Conservation (phyloP, 1,140 invertebrate genomes). For the Pseudomyrmex pallidus region DNA sequence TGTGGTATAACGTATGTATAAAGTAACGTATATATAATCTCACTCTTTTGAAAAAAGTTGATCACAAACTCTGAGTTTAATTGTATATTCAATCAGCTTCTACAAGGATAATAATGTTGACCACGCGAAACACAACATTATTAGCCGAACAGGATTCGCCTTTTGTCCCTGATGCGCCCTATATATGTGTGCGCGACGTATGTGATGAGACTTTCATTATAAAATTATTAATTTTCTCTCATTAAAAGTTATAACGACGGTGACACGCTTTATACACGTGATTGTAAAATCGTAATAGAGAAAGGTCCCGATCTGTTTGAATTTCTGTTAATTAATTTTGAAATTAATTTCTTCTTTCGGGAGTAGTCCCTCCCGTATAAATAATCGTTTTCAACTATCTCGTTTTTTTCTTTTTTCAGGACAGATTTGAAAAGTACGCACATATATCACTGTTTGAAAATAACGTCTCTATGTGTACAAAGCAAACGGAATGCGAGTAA, state of each 20-base stretch:
- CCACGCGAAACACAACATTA: background rate
- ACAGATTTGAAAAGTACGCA: background rate
- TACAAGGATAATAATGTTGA: background rate
- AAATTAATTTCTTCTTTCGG: slow-evolving; percentile 13
- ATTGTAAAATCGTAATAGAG: slow-evolving; percentile 22
- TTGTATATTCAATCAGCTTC: background rate
- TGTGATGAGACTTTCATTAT: slow-evolving; percentile 25
- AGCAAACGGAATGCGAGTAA: no score
- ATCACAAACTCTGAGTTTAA: background rate
- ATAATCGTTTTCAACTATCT: slow-evolving; percentile 8
- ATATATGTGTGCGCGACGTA: background rate
- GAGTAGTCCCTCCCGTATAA: background rate
- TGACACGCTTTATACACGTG: slow-evolving; percentile 4
- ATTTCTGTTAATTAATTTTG: slow-evolving; percentile 50
- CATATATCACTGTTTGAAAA: background rate
- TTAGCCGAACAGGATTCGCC: slow-evolving; percentile 15
- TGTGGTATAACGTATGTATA: background rate
- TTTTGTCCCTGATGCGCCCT: background rate
- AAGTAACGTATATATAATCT: background rate
- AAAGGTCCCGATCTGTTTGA: slow-evolving; percentile 4
- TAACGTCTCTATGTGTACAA: no score
- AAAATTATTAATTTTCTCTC: slow-evolving; percentile 41
- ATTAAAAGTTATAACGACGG: slow-evolving; percentile 54
- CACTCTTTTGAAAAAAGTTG: background rate
- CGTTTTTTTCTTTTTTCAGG: background rate